These are phyloP conservation scores for Hapalemur alaotrensis DNA, from an alignment of 2,797 vertebrate species.

Conservation along the genomic window DNA sequence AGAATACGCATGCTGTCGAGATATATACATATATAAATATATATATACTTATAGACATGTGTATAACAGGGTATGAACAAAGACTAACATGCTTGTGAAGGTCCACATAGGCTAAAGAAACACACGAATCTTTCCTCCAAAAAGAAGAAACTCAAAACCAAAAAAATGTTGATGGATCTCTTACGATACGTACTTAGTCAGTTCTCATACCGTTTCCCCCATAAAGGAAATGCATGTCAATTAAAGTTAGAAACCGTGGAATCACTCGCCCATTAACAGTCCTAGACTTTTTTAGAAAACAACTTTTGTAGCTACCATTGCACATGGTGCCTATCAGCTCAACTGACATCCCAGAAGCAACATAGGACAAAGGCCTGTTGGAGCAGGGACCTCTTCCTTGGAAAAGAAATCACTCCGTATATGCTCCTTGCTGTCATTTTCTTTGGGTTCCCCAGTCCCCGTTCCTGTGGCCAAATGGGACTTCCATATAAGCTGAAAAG, in stretches of 20 bases:
- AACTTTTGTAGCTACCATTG: neutral
- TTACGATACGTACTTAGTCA: neutral
- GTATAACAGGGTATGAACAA: neutral
- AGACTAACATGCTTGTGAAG: neutral
- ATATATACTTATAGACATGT: fast-evolving
- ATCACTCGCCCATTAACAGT: neutral
- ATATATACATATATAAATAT: fast-evolving
- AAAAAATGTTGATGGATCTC: neutral
- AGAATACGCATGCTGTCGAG: neutral
- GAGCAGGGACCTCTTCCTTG: neutral
- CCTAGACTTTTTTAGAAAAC: neutral
- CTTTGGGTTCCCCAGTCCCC: neutral
- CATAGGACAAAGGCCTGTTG: neutral
- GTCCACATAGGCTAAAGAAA: neutral
- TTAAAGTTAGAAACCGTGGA: neutral
- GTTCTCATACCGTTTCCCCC: neutral
- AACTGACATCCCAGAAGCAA: neutral
- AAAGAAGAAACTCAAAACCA: neutral
- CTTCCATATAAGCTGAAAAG: neutral
- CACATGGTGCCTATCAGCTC: neutral
- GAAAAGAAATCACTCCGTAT: neutral
- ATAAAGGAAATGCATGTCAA: neutral
- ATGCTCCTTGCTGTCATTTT: neutral
- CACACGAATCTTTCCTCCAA: neutral
- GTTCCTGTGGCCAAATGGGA: neutral